A percentile compares a stretch with the other conserved stretches of the same genome.
phyloP scores from a whole-genome alignment of 30 jellyfish, hydroid and myxozoan genomes.

The Chironex yamaguchii region DNA sequence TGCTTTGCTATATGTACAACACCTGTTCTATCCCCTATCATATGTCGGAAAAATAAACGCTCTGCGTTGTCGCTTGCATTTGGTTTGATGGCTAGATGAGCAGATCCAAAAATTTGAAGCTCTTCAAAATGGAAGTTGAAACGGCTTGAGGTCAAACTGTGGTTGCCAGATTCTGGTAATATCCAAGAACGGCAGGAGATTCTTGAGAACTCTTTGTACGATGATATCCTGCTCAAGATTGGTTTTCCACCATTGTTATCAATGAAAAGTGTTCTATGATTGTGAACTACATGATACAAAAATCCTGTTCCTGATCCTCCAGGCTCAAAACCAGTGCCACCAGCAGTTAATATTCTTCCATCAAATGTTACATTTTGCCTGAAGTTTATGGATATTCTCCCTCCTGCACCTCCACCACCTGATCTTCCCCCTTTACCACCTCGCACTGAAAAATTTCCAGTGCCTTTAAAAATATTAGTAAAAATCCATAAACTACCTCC shows the following conservation, averaged over 20 bases:
- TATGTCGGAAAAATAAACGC: slow-evolving; percentile 44
- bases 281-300: slow-evolving; percentile 51
- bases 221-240: slow-evolving; percentile 4
- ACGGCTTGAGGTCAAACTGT: slow-evolving; percentile 46
- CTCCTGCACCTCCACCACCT: slow-evolving; percentile 77
- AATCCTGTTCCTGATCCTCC: slow-evolving; percentile 77
- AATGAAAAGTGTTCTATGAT: slow-evolving; percentile 50
- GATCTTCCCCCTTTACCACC: slow-evolving; percentile 65
- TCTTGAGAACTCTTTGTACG: slow-evolving; percentile 33
- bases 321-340: slow-evolving; percentile 69
- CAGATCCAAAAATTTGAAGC: slow-evolving; percentile 59
- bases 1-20: slow-evolving; percentile 51
- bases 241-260: slow-evolving; percentile 68
- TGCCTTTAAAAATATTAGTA: slow-evolving; percentile 58
- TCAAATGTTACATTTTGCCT: slow-evolving; percentile 52
- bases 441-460: slow-evolving; percentile 50
- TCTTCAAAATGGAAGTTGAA: slow-evolving; percentile 69
- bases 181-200: slow-evolving; percentile 73
- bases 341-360: slow-evolving; percentile 59
- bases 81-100: slow-evolving; percentile 55
- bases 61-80: slow-evolving; percentile 47
- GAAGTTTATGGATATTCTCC: slow-evolving; percentile 66
- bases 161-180: slow-evolving; percentile 68
- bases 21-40: slow-evolving; percentile 75
- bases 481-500: slow-evolving; percentile 77